Conservation (phyloP, 2,113 vertebrate species). For the Chaenogobius annularis region DNA sequence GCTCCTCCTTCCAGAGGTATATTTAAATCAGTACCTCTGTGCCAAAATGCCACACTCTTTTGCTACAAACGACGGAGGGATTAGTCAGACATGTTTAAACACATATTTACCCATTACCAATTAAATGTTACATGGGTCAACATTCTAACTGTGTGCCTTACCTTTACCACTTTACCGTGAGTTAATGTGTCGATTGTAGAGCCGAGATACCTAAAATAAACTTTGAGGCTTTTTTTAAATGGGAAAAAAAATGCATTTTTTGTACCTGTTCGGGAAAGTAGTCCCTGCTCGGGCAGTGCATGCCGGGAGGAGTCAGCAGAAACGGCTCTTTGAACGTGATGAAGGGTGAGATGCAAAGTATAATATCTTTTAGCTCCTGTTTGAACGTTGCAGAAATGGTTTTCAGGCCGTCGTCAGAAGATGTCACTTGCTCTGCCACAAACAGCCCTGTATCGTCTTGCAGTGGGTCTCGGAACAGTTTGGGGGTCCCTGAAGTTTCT, state of each 20-base stretch:
- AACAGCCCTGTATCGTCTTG: conserved; percentile 95
- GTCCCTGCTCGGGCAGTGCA: conserved; percentile 90
- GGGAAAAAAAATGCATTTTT: not conserved
- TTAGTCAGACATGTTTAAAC: too few relatives aligned
- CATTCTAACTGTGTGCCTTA: not conserved
- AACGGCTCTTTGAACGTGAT: conserved; percentile 91
- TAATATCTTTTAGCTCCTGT: conserved; percentile 94
- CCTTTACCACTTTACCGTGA: not conserved
- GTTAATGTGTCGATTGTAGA: not conserved
- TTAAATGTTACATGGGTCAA: not conserved
- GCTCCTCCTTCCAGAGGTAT: too few relatives aligned
- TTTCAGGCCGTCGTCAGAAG: conserved; percentile 89
- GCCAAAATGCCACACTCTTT: too few relatives aligned
- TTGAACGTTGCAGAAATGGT: conserved; percentile 88
- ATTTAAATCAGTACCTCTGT: too few relatives aligned
- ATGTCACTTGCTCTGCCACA: conserved; percentile 86
- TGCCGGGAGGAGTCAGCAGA: conserved; percentile 85
- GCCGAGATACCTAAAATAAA: not conserved
- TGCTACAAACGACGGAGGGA: too few relatives aligned
- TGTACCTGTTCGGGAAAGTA: conserved; percentile 91
- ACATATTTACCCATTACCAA: too few relatives aligned
- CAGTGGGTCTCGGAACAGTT: conserved; percentile 89
- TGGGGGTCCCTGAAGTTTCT: conserved; percentile 76
- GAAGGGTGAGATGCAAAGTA: conserved; percentile 93
- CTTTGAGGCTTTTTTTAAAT: not conserved